Percentiles rank a stretch among this genome's conserved stretches.
These are phyloP conservation scores for Caenorhabditis remanei DNA, from an alignment of 1,140 invertebrate species.

Conservation along the genomic window DNA sequence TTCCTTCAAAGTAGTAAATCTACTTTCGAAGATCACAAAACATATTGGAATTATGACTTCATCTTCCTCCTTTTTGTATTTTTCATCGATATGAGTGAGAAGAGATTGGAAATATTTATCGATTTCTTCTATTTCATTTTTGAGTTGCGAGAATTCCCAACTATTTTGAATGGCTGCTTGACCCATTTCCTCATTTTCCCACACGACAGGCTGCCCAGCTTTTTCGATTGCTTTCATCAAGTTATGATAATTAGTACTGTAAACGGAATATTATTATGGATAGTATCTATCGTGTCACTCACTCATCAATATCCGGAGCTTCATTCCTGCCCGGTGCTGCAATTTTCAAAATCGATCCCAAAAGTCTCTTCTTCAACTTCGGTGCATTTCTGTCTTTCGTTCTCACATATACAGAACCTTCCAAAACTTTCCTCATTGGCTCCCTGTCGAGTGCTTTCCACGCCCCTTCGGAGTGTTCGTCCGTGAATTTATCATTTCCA, in stretches of 20 bases:
- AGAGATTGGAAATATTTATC: no score
- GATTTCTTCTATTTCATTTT: background rate
- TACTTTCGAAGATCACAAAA: background rate
- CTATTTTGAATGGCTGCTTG: background rate
- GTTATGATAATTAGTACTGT: background rate
- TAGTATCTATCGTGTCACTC: background rate
- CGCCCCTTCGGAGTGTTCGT: background rate
- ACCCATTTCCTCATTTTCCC: background rate
- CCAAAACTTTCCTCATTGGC: background rate
- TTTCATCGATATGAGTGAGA: no score
- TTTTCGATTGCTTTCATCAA: background rate
- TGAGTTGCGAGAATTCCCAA: background rate
- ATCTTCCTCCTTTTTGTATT: background rate
- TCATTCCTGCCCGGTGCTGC: background rate
- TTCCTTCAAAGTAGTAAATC: background rate
- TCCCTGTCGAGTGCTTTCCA: background rate
- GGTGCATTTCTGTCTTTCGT: background rate
- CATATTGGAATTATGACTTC: background rate
- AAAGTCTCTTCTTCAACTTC: background rate
- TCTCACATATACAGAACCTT: background rate
- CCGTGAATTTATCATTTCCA: background rate
- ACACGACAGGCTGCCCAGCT: background rate
- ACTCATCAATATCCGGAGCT: background rate
- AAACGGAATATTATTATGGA: background rate
- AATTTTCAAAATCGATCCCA: slow-evolving; percentile 2